Evolutionary conservation across 2,888 invertebrate species (phyloP).

Genomic region (Hoplodrina ambigua): DNA sequence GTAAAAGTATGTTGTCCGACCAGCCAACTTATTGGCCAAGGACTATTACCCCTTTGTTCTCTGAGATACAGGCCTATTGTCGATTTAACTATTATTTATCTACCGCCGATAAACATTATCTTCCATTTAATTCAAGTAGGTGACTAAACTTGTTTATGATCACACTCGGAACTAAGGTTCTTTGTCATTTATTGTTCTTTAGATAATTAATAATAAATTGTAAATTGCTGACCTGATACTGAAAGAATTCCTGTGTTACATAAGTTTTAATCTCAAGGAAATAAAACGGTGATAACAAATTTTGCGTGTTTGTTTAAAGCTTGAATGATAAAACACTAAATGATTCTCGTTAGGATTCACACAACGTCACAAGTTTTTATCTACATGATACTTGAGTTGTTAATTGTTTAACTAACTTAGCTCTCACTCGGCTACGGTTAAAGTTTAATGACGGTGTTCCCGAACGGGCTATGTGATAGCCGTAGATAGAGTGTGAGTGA

Average conservation of each 20-base stretch:
- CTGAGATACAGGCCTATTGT: constrained; percentile 67
- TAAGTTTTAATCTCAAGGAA: constrained; percentile 36
- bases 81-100: constrained; percentile 61
- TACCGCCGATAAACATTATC: constrained; percentile 54
- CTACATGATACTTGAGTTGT: constrained; percentile 23
- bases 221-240: constrained; percentile 33
- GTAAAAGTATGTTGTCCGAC: constrained; percentile 79
- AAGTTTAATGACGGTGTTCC: constrained; percentile 55
- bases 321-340: constrained; percentile 23
- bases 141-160: constrained; percentile 45
- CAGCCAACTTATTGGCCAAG: constrained; percentile 80
- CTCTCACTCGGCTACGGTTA: constrained; percentile 37
- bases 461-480: constrained; percentile 44
- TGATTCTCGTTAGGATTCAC: constrained; percentile 28
- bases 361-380: constrained; percentile 30
- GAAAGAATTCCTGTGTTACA: constrained; percentile 33
- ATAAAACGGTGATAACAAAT: constrained; percentile 29
- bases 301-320: constrained; percentile 19
- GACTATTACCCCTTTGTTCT: constrained; percentile 80
- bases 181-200: constrained; percentile 40
- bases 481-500: constrained; percentile 36
- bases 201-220: constrained; percentile 41
- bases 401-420: constrained; percentile 61
- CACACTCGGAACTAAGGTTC: constrained; percentile 42
- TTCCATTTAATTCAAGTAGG: constrained; percentile 55